phyloP scores from a whole-genome alignment of 2,888 invertebrate species.

The Cantharis nigra region DNA sequence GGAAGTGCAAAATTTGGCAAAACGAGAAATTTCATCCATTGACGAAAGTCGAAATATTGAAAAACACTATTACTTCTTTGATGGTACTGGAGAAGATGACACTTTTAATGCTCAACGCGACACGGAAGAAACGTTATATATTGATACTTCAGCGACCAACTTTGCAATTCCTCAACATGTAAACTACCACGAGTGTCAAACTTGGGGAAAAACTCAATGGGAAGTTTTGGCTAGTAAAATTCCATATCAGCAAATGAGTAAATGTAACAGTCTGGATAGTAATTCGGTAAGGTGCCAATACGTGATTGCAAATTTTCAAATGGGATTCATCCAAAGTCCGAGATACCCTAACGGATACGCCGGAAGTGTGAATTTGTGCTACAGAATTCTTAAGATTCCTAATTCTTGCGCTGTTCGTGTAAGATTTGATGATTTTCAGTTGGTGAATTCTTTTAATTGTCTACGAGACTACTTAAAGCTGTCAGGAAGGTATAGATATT shows the following conservation, averaged over 20 bases:
- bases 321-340: conserved; percentile 55
- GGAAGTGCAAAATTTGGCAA: not conserved
- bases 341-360: conserved; percentile 57
- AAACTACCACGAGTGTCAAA: conserved; percentile 34
- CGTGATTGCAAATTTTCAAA: conserved; percentile 29
- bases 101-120: conserved; percentile 34
- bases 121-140: conserved; percentile 45
- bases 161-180: conserved; percentile 21
- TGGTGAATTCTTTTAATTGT: conserved; percentile 54
- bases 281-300: conserved; percentile 13
- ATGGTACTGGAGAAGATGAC: conserved; percentile 39
- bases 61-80: conserved; percentile 47
- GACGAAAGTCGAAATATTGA: conserved; percentile 3
- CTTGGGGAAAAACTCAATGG: conserved; percentile 38
- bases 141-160: conserved; percentile 42
- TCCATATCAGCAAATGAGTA: conserved; percentile 36
- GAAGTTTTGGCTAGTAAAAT: conserved; percentile 27
- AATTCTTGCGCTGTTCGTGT: conserved; percentile 54
- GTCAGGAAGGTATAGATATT: conserved; percentile 50
- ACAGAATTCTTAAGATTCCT: conserved; percentile 53
- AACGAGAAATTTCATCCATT: not conserved
- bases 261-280: conserved; percentile 26
- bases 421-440: conserved; percentile 54
- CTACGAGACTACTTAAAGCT: conserved; percentile 55
- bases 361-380: conserved; percentile 53